phyloP scores from a whole-genome alignment of 1,140 invertebrate species.

The Forficula auricularia region DNA sequence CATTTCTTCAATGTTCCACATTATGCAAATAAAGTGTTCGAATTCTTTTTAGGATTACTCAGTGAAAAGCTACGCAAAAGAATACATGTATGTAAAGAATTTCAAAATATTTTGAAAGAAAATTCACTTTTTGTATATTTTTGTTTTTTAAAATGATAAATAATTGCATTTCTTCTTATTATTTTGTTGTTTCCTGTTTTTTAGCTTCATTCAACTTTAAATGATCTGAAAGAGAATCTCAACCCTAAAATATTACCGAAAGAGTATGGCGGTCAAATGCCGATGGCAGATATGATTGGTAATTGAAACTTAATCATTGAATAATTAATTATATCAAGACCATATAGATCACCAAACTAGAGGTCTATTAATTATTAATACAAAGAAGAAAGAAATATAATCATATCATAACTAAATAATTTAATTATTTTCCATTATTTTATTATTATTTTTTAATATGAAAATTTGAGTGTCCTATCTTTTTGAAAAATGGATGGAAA shows the following conservation, averaged over 20 bases:
- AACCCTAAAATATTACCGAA: conserved; percentile 59
- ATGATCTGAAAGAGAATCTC: conserved; percentile 47
- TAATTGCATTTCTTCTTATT: too few species aligned
- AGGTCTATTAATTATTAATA: conserved; percentile 3
- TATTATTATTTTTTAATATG: background rate
- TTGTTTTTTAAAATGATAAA: too few species aligned
- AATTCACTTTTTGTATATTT: too few species aligned
- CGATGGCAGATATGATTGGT: conserved; percentile 56
- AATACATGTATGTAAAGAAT: conserved; percentile 45
- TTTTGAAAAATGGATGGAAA: too few species aligned
- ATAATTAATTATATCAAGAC: background rate
- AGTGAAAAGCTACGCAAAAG: conserved; percentile 64
- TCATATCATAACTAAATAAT: background rate
- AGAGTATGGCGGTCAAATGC: conserved; percentile 66
- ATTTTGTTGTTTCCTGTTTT: too few species aligned
- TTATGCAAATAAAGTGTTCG: conserved; percentile 56
- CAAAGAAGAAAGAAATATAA: background rate
- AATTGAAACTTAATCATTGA: too few species aligned
- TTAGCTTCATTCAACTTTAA: conserved; percentile 50
- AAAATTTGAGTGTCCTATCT: too few species aligned
- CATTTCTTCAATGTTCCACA: conserved; percentile 68
- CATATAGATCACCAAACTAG: too few species aligned
- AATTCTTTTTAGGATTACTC: conserved; percentile 55
- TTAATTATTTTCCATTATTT: background rate
- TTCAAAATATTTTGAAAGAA: too few species aligned